Percentiles rank a stretch among this genome's conserved stretches.
Evolutionary conservation across 2,888 invertebrate genomes (phyloP).

Genomic region (Timandra comae): DNA sequence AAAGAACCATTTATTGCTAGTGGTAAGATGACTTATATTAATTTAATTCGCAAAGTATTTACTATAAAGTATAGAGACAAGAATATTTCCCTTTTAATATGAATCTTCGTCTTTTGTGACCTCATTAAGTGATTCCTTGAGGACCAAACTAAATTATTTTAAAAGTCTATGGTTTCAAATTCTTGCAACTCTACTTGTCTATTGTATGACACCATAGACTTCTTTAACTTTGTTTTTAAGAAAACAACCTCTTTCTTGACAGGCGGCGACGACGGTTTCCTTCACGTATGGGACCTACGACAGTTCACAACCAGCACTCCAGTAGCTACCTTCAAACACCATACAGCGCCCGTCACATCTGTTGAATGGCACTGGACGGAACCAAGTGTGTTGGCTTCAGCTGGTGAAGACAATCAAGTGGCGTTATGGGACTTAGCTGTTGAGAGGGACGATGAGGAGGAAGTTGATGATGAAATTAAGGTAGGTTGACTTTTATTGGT

Average conservation of each 20-base stretch:
- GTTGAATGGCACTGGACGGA: constrained; percentile 98
- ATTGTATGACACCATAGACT: too few relatives aligned
- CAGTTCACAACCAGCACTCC: constrained; percentile 86
- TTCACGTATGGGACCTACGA: constrained; percentile 97
- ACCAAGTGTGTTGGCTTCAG: constrained; percentile 94
- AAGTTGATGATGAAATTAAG: constrained; percentile 72
- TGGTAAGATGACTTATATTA: too few relatives aligned
- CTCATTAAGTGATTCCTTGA: too few relatives aligned
- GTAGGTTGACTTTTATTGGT: constrained; percentile 25
- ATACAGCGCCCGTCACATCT: constrained; percentile 93
- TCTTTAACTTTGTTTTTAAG: too few relatives aligned
- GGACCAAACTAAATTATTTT: too few relatives aligned
- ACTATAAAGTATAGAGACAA: background rate
- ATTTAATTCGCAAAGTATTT: too few relatives aligned
- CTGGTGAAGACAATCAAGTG: constrained; percentile 95
- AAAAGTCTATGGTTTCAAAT: too few relatives aligned
- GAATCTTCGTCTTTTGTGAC: too few relatives aligned
- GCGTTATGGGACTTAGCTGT: constrained; percentile 97
- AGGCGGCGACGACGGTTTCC: constrained; percentile 96
- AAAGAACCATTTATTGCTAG: constrained; percentile 93
- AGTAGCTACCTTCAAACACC: constrained; percentile 96
- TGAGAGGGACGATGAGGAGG: constrained; percentile 83
- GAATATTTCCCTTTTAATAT: too few relatives aligned
- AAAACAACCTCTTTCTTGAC: constrained; percentile 22
- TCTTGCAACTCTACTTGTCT: too few relatives aligned